Evolutionary conservation across 2,888 invertebrate genomes (phyloP).

Genomic region (Corbicula japonica): DNA sequence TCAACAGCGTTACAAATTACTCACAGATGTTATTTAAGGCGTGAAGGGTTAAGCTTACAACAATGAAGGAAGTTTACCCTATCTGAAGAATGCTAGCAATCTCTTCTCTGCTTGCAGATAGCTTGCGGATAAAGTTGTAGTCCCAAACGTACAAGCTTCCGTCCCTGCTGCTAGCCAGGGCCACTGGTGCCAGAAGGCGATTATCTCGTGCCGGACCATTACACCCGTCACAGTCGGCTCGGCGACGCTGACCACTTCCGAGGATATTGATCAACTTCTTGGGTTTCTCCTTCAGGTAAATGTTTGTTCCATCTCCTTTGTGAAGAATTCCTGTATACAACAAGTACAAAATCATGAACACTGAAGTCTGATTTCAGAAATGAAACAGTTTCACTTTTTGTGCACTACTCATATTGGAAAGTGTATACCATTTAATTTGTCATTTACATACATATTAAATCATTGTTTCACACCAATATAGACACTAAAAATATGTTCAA

Average conservation of each 20-base stretch:
- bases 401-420: too few species aligned
- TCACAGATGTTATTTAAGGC: too few species aligned
- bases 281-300: slow-evolving; percentile 96
- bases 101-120: slow-evolving; percentile 83
- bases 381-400: too few species aligned
- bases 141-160: slow-evolving; percentile 99
- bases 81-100: slow-evolving; percentile 89
- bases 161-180: slow-evolving; percentile 97
- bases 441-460: too few species aligned
- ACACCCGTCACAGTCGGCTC: slow-evolving; percentile 93
- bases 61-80: slow-evolving; percentile 78
- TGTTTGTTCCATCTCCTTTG: slow-evolving; percentile 98
- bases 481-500: too few species aligned
- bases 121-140: slow-evolving; percentile 91
- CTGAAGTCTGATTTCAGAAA: too few species aligned
- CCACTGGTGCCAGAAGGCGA: slow-evolving; percentile 95
- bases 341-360: too few species aligned
- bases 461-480: too few species aligned
- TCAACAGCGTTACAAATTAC: too few species aligned
- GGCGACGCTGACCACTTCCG: slow-evolving; percentile 89
- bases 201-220: slow-evolving; percentile 89
- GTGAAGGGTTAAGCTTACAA: too few species aligned
- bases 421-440: too few species aligned
- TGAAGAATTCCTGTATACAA: slow-evolving; percentile 91
- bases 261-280: slow-evolving; percentile 92